Conservation (phyloP, 2,888 invertebrate species). For the Automeris io region DNA sequence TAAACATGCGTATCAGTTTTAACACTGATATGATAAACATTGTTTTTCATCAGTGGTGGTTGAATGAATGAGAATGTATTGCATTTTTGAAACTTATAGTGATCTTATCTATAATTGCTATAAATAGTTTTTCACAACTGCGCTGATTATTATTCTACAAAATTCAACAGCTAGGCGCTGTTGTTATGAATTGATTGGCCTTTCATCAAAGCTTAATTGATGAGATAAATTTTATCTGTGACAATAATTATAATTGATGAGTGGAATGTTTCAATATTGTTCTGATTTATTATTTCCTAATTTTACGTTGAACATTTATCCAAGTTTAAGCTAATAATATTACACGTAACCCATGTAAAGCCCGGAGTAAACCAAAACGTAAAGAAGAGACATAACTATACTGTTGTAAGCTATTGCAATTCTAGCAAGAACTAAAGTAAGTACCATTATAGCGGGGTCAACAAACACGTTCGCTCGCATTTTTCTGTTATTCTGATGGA, state of each 20-base stretch:
- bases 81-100: background rate
- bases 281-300: too few relatives aligned
- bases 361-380: too few relatives aligned
- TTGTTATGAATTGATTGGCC: background rate
- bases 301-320: too few relatives aligned
- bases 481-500: too few relatives aligned
- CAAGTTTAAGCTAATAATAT: too few relatives aligned
- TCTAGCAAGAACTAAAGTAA: too few relatives aligned
- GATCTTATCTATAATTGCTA: background rate
- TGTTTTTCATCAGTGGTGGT: constrained; percentile 1
- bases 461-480: too few relatives aligned
- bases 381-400: too few relatives aligned
- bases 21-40: constrained; percentile 1
- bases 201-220: background rate
- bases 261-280: too few relatives aligned
- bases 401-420: too few relatives aligned
- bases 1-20: constrained; percentile 8
- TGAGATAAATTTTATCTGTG: background rate
- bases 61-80: constrained; percentile 1
- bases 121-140: background rate
- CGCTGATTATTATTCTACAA: background rate
- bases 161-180: background rate
- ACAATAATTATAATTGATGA: background rate
- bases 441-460: too few relatives aligned
- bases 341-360: too few relatives aligned